Evolutionary conservation across 2,113 vertebrate species (phyloP), one percentile per base, ranked within the genome.

Genomic region (Pimephales promelas): DNA sequence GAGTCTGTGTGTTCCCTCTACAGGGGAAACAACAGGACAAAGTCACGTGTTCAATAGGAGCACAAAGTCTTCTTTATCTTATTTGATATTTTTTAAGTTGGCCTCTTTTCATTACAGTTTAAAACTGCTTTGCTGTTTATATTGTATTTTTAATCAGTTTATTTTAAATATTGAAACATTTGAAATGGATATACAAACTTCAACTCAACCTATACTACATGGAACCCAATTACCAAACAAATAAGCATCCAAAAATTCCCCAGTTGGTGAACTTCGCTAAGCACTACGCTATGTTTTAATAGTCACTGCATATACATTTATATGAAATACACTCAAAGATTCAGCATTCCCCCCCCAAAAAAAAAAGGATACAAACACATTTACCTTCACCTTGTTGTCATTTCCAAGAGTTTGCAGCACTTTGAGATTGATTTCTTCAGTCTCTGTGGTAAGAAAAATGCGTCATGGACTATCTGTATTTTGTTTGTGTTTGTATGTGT

Each of bases 371-470:
- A 70, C 10, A 75, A 36, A 70, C 26, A 3, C 47, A 7, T 87
- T 73, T 88, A 99, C 98, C 97, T 96, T 97, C 86, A 99, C 94
- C 80, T 94, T 92, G 87, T 99, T 92, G 79, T 99, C 97, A 61
- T 89, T 96, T 85, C 95, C 96, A 5, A 99, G 92, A 26, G 93
- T 94, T 86, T 99, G 98, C 18, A 95, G 88, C 80, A 98, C 93
- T 93, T 97, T 99, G 49, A 95, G 89, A 75, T 94, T 99, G 92
- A 99, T 97, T 83, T 99, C 96, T 75, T 98, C 97, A 7, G 90
- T 93, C 76, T 96, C 98, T 99, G 52, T 20, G 18, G 0, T 36
- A 13, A 89, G 72, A 9, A 22, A 78, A 11, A 87, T 85, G 10
- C 2, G 11, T 49, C 28, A 47, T 24, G 13, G 18, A 43, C 36